Evolutionary conservation across 2,113 vertebrate species (phyloP).

Genomic region (Sphyrna mokarran): DNA sequence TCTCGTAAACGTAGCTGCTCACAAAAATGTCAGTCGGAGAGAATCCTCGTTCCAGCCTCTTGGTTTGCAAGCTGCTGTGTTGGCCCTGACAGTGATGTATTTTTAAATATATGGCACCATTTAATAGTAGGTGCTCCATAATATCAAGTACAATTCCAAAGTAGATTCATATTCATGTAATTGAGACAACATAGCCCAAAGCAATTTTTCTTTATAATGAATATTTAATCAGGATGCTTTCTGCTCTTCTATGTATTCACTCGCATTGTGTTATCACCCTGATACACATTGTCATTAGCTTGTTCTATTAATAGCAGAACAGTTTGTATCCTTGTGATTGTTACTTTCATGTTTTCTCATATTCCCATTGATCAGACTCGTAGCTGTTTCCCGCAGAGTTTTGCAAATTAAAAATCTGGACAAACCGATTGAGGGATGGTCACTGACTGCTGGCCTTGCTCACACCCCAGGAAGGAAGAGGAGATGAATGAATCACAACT

Average conservation of each 20-base stretch:
- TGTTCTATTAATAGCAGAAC: neutral
- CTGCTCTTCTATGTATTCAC: neutral
- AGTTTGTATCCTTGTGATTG: neutral
- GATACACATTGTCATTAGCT: neutral
- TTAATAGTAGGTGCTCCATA: neutral
- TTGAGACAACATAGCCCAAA: slow-evolving; percentile 25
- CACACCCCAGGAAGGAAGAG: neutral
- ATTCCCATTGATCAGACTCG: neutral
- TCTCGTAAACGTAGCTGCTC: neutral
- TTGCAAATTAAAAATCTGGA: neutral
- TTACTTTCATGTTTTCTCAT: neutral
- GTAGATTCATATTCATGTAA: slow-evolving; percentile 10
- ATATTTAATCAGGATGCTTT: slow-evolving; percentile 15
- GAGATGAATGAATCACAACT: neutral
- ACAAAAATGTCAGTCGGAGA: neutral
- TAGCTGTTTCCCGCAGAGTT: neutral
- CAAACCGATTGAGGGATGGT: neutral
- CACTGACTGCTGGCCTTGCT: neutral
- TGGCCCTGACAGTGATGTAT: neutral
- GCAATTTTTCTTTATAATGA: slow-evolving; percentile 29
- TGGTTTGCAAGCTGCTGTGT: too few species aligned
- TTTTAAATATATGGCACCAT: neutral
- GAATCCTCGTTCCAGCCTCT: neutral
- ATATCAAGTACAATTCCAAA: neutral
- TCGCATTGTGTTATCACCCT: neutral